Base-by-base conservation (phyloP, 2,797 vertebrate genomes). In the Molossus molossus region DNA sequence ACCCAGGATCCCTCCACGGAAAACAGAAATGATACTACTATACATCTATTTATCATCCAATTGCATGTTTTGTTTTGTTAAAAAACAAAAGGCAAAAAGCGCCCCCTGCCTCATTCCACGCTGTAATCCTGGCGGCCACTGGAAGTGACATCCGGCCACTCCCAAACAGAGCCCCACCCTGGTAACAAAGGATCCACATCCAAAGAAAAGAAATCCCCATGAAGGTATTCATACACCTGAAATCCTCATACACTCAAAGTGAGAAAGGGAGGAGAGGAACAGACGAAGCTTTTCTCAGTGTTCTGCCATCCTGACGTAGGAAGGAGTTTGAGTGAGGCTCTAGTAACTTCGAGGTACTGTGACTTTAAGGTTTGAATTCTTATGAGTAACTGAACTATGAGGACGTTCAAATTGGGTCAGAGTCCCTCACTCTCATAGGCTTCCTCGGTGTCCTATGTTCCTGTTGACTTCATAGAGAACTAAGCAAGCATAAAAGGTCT, bases 401-500 rank as follows among this genome's bases (percentile, higher is more conserved):
- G 91, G 86, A 97, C 73, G 89, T 90, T 96, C 45, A 92, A 97
- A 96, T 76, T 96, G 89, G 97, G 94, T 91, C 91, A 90, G 87
- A 75, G 29, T 77, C 75, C 96, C 85, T 90, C 94, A 67, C 73
- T 96, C 84, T 75, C 70, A 33, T 55, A 94, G 91, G 87, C 40
- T 96, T 94, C 87, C 87, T 96, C 77, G 55, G 80, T 67, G 81
- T 87, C 86, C 93, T 87, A 14, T 18, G 96, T 69, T 93, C 89
- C 96, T 96, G 73, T 93, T 96, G 97, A 90, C 80, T 97, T 97
- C 93, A 92, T 50, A 93, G 91, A 84, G 76, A 96, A 93, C 87
- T 92, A 96, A 97, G 96, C 96, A 97, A 95, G 91, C 97, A 94
- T 91, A 94, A 96, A 93, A 95, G 73, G 89, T 91, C 97, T 94